Evolutionary conservation across 2,797 vertebrate species (phyloP).

Genomic region (Danio albolineatus): DNA sequence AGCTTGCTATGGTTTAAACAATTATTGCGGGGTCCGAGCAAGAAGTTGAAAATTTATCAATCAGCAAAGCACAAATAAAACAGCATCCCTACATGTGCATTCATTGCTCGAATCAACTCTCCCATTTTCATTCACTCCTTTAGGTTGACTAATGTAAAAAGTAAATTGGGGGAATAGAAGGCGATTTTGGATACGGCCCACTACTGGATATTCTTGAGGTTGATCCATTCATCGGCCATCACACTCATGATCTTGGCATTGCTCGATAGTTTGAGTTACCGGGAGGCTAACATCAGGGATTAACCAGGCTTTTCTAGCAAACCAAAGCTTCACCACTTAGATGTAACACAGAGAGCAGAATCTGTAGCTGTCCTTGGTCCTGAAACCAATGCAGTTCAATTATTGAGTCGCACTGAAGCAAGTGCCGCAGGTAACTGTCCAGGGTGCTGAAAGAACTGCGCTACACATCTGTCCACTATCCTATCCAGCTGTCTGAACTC

Average conservation of each 20-base stretch:
- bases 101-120: too few relatives aligned
- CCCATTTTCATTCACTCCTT: too few relatives aligned
- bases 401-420: slow-evolving; percentile 8
- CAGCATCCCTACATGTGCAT: too few relatives aligned
- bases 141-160: too few relatives aligned
- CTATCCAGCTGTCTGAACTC: slow-evolving; percentile 35
- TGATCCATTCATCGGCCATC: not conserved
- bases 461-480: slow-evolving; percentile 33
- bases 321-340: not conserved
- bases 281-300: not conserved
- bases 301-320: not conserved
- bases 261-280: not conserved
- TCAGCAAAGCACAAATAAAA: too few relatives aligned
- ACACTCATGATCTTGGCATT: not conserved
- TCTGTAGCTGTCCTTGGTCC: slow-evolving; percentile 35
- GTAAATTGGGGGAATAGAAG: too few relatives aligned
- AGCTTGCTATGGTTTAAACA: too few relatives aligned
- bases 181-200: not conserved
- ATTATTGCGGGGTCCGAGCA: too few relatives aligned
- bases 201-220: not conserved
- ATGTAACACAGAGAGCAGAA: not conserved
- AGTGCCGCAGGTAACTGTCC: not conserved
- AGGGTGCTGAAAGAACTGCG: slow-evolving; percentile 22
- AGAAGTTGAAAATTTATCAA: too few relatives aligned
- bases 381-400: slow-evolving; percentile 28